A percentile compares a stretch with the other conserved stretches of the same genome.
Evolutionary conservation across 1,140 invertebrate genomes (phyloP).

Genomic region (Euschistus heros): DNA sequence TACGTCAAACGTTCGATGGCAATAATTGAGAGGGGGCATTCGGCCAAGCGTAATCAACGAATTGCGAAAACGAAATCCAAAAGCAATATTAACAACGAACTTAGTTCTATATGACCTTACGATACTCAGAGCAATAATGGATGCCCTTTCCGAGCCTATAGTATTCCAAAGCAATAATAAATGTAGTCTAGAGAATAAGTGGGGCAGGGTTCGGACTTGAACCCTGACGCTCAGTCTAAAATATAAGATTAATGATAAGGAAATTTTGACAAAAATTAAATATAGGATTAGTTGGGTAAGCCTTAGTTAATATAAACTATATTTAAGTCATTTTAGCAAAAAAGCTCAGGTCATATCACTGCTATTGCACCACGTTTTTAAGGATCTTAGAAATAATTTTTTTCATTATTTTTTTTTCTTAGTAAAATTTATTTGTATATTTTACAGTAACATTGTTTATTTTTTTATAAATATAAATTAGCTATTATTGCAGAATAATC

Average conservation of each 20-base stretch:
- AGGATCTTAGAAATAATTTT: background rate
- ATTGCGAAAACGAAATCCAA: background rate
- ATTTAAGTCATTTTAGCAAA: background rate
- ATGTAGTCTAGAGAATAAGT: conserved; percentile 14
- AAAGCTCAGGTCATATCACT: background rate
- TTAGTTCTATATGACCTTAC: background rate
- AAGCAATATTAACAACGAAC: conserved; percentile 19
- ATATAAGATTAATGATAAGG: background rate
- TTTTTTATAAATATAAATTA: background rate
- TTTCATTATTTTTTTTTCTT: background rate
- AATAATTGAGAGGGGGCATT: conserved; percentile 20
- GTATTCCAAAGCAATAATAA: conserved; percentile 27
- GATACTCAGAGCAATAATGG: background rate
- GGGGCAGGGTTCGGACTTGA: background rate
- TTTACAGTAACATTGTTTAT: background rate
- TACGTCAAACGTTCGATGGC: conserved; percentile 21
- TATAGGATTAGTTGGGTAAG: conserved; percentile 1
- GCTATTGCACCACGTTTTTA: conserved; percentile 2
- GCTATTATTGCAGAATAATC: background rate
- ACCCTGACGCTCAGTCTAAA: background rate
- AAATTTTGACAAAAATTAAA: background rate
- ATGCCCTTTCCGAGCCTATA: conserved; percentile 23
- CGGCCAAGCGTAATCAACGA: conserved; percentile 1
- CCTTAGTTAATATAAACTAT: conserved; percentile 17
- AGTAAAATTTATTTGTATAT: background rate